Base-by-base conservation (phyloP, 1,140 invertebrate genomes). In the Argopecten irradians region DNA sequence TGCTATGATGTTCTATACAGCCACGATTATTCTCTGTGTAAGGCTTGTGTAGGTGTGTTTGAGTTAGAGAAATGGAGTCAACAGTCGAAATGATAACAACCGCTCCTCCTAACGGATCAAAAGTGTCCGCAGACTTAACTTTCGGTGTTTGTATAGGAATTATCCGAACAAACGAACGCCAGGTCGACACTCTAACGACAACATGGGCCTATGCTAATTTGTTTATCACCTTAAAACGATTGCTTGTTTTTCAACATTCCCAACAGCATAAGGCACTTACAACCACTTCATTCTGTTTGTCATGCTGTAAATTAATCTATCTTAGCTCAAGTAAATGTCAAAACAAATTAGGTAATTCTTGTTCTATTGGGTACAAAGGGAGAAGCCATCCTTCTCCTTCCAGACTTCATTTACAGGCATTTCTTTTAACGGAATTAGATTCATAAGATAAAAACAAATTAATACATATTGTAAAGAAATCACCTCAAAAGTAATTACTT, bases 1-100 rank as follows among this genome's bases (percentile, higher is more conserved):
- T 71, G 5, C n/a, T 16, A 71, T 71, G 55, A 71, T 71, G 55
- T n/a, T n/a, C n/a, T 71, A 28, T 28, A 19, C 3, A 19, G 43
- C 14, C 43, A 16, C 2, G 22, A 28, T 71, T 71, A 28, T 22
- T 71, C 28, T 71, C 55, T 71, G 55, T 22, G 55, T 28, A 28
- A 71, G 55, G 22, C 22, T 71, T n/a, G 55, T 71, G 55, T 71
- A 71, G 55, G 55, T 28, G 55, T 71, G 55, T 71, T 71, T 8
- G 11, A 71, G 55, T 71, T 71, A 71, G 22, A n/a, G 1, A 28
- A 5, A 7, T 28, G 55, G n/a, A 71, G 22, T 71, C 55, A n/a
- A 71, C 55, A 71, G 55, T 28, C 55, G 55, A 71, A 71, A 71
- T 71, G 55, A 71, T 71, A 71, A 71, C 55, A 71, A n/a, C 28